Evolutionary conservation across 2,888 invertebrate genomes (phyloP).

Genomic region (Ypsolopha scabrella): DNA sequence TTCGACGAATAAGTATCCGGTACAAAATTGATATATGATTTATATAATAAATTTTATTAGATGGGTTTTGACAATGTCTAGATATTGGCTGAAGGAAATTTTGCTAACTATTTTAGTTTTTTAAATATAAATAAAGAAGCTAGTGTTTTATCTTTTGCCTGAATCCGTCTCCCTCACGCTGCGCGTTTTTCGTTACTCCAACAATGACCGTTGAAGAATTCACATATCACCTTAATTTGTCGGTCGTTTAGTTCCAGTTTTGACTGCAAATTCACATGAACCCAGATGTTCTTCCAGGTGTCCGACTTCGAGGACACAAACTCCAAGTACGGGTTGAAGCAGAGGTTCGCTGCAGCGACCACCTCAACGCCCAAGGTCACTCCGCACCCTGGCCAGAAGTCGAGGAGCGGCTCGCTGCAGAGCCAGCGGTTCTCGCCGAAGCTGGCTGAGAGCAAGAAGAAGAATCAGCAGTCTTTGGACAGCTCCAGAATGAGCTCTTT

Average conservation of each 20-base stretch:
- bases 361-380: constrained; percentile 40
- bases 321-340: constrained; percentile 37
- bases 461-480: constrained; percentile 14
- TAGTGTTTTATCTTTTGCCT: too few relatives aligned
- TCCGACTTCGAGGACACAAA: constrained; percentile 53
- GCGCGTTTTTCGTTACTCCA: too few relatives aligned
- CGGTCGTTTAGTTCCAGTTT: background rate
- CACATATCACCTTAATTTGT: background rate
- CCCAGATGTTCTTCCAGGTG: constrained; percentile 24
- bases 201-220: too few relatives aligned
- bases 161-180: too few relatives aligned
- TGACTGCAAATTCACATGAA: too few relatives aligned
- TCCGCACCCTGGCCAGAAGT: constrained; percentile 19
- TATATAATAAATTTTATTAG: too few relatives aligned
- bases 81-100: too few relatives aligned
- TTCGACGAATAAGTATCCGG: too few relatives aligned
- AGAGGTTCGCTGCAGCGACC: constrained; percentile 26
- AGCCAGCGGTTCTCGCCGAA: constrained; percentile 12
- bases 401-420: constrained; percentile 35
- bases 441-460: constrained; percentile 9
- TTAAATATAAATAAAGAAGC: too few relatives aligned
- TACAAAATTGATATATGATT: too few relatives aligned
- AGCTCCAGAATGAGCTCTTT: constrained; percentile 15
- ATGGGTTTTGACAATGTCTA: too few relatives aligned
- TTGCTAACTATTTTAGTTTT: too few relatives aligned